Conservation (phyloP, 1,140 invertebrate species). For the Caenorhabditis tropicalis region DNA sequence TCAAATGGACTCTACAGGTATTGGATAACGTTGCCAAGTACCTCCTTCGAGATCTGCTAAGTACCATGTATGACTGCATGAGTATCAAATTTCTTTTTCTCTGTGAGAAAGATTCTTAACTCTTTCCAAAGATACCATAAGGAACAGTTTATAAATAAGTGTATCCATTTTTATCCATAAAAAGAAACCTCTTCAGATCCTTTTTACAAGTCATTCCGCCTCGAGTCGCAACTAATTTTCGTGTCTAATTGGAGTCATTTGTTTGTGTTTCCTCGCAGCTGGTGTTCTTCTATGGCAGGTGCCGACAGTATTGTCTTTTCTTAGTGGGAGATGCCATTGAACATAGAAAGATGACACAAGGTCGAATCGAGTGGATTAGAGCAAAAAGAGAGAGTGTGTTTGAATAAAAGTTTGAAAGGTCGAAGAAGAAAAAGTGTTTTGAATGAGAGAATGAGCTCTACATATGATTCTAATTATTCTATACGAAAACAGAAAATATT, state of each 20-base stretch:
- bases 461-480: constrained; percentile 1
- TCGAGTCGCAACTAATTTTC: background rate
- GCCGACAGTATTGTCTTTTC: constrained; percentile 38
- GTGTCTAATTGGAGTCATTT: constrained; percentile 32
- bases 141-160: background rate
- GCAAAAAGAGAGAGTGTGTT: background rate
- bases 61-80: no score
- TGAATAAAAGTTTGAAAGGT: background rate
- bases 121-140: no score
- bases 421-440: background rate
- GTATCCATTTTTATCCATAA: background rate
- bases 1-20: no score
- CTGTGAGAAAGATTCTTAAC: no score
- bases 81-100: no score
- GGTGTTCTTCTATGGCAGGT: background rate
- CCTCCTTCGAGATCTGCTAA: no score
- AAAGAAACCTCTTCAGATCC: background rate
- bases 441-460: background rate
- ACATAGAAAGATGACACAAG: background rate
- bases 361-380: constrained; percentile 13
- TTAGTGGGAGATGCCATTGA: background rate
- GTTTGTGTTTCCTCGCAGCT: constrained; percentile 41
- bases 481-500: background rate
- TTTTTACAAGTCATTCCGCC: background rate
- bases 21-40: no score